Conservation (phyloP, 2,888 invertebrate genomes). For the Lasioglossum figueresi region DNA sequence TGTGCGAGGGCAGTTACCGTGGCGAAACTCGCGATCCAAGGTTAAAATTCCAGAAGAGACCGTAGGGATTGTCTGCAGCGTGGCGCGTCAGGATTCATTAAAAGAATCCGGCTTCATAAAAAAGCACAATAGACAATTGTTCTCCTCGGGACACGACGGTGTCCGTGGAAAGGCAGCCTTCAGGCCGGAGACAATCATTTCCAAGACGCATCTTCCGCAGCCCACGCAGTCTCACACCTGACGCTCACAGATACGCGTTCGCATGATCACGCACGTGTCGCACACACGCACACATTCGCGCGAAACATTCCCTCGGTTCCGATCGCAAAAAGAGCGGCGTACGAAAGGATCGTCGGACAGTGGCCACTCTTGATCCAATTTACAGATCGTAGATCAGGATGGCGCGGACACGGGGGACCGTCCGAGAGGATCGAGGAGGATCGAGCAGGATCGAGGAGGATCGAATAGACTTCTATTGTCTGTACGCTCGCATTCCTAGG, state of each 20-base stretch:
- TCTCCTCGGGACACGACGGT: slow-evolving; percentile 23
- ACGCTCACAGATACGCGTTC: slow-evolving; percentile 29
- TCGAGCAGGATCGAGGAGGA: background rate
- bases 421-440: background rate
- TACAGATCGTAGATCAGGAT: slow-evolving; percentile 37
- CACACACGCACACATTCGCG: slow-evolving; percentile 15
- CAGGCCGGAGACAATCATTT: slow-evolving; percentile 48
- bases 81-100: slow-evolving; percentile 35
- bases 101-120: slow-evolving; percentile 18
- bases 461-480: slow-evolving; percentile 44
- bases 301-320: background rate
- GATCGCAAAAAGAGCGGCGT: slow-evolving; percentile 9
- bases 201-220: slow-evolving; percentile 46
- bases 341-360: slow-evolving; percentile 16
- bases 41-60: slow-evolving; percentile 21
- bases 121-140: slow-evolving; percentile 52
- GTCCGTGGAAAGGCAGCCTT: slow-evolving; percentile 31
- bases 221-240: slow-evolving; percentile 51
- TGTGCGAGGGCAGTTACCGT: background rate
- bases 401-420: background rate
- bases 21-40: slow-evolving; percentile 1
- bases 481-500: slow-evolving; percentile 43
- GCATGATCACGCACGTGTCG: slow-evolving; percentile 10
- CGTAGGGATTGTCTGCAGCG: background rate
- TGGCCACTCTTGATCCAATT: slow-evolving; percentile 43